Percentiles rank a stretch among this genome's conserved stretches.
Conservation (phyloP, 2,113 vertebrate species). For the western clawed frog (Xenopus tropicalis) region DNA sequence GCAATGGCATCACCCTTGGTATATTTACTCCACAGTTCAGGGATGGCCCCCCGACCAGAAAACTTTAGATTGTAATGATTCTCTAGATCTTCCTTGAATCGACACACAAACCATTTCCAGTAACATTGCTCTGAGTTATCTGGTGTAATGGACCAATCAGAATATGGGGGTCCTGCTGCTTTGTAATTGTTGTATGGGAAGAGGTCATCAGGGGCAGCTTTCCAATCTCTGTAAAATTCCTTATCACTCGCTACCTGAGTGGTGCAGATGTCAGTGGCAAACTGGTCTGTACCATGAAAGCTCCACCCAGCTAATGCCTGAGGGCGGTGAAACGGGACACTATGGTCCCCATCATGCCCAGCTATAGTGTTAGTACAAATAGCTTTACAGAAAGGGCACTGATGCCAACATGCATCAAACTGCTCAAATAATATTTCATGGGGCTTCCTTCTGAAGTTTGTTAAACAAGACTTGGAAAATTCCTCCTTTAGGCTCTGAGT, state of each 20-base stretch:
- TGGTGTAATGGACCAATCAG: conserved; percentile 57
- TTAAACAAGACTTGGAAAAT: background rate
- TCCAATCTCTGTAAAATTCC: accelerated
- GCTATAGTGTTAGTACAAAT: conserved; percentile 60
- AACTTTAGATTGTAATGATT: conserved; percentile 7
- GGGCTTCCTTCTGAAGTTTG: background rate
- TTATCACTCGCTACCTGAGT: conserved; percentile 24
- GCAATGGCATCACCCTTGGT: conserved; percentile 48
- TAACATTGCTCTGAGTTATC: conserved; percentile 57
- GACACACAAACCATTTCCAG: conserved; percentile 73
- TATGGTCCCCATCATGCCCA: conserved; percentile 51
- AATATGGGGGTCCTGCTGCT: conserved; percentile 46
- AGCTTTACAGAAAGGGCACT: conserved; percentile 62
- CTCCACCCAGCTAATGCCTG: accelerated
- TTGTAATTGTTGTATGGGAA: conserved; percentile 51
- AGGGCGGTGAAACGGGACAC: conserved; percentile 50
- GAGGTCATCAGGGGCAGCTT: accelerated
- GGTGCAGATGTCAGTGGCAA: conserved; percentile 48
- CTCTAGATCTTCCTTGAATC: conserved; percentile 61
- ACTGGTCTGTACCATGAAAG: accelerated
- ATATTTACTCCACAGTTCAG: conserved; percentile 19
- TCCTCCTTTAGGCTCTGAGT: conserved; percentile 6
- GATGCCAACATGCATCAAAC: conserved; percentile 56
- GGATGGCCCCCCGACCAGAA: conserved; percentile 47
- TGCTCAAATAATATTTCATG: conserved; percentile 51